Evolutionary conservation across 92 coral and sea anemone genomes (phyloP).

Genomic region (Parazoanthus swiftii): DNA sequence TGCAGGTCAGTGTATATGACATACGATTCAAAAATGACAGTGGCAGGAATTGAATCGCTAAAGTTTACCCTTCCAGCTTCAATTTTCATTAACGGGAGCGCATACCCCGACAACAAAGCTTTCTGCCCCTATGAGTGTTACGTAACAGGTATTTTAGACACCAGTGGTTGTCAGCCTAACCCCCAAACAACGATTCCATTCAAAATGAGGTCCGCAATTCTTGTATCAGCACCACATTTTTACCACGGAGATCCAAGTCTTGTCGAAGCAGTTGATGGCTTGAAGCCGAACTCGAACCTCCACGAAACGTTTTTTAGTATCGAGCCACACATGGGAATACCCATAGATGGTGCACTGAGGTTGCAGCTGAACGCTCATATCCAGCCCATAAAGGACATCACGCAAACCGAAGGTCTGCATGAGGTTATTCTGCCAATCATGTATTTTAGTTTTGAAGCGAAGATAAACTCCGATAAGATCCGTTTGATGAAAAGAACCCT

Average conservation of each 20-base stretch:
- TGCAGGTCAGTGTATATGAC: constrained; percentile 76
- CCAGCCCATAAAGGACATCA: constrained; percentile 52
- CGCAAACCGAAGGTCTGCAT: constrained; percentile 53
- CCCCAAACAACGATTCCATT: constrained; percentile 36
- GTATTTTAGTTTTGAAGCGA: constrained; percentile 66
- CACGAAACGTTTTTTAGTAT: constrained; percentile 68
- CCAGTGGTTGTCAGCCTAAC: constrained; percentile 63
- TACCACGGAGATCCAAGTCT: constrained; percentile 76
- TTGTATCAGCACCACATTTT: constrained; percentile 87
- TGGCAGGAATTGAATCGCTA: constrained; percentile 60
- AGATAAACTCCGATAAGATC: constrained; percentile 61
- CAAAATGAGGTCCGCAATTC: constrained; percentile 60
- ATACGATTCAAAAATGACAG: constrained; percentile 42
- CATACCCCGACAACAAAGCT: constrained; percentile 66
- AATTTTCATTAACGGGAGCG: constrained; percentile 65
- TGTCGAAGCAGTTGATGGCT: constrained; percentile 62
- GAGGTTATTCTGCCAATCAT: constrained; percentile 69
- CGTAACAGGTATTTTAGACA: constrained; percentile 76
- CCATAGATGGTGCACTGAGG: constrained; percentile 57
- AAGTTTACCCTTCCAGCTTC: constrained; percentile 69
- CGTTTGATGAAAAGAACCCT: constrained; percentile 44
- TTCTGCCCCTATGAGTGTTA: constrained; percentile 80
- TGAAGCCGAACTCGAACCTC: constrained; percentile 61
- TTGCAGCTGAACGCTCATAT: constrained; percentile 72
- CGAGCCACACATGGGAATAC: constrained; percentile 71